These are phyloP conservation scores for Sebastes aleutianus DNA, from an alignment of 2,797 vertebrate genomes.

Conservation along the genomic window DNA sequence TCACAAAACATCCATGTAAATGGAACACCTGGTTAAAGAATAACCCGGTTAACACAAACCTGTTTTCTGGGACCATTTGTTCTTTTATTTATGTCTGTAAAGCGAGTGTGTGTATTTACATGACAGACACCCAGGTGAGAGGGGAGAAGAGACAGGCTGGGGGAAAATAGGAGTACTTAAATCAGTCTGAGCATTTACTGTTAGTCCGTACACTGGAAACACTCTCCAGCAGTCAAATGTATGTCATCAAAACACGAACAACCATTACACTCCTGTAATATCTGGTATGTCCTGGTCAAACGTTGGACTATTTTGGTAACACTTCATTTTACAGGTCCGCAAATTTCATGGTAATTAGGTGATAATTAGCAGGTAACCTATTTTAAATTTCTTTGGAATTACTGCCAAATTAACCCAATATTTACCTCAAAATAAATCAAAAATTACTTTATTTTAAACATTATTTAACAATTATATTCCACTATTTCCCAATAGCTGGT, in stretches of 20 bases:
- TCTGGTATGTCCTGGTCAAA: neutral
- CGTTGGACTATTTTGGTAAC: neutral
- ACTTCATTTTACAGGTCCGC: too few species aligned
- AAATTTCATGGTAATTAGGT: too few species aligned
- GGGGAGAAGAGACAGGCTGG: neutral
- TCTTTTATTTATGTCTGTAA: neutral
- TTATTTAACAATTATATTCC: too few species aligned
- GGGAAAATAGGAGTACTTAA: neutral
- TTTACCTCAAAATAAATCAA: fast-evolving
- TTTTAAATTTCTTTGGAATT: too few species aligned
- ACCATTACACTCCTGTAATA: neutral
- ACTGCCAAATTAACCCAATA: too few species aligned
- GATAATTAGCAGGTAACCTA: too few species aligned
- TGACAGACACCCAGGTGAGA: neutral
- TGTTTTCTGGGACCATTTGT: neutral
- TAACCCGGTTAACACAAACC: neutral
- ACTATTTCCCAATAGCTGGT: too few species aligned
- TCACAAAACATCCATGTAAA: slow-evolving; percentile 7
- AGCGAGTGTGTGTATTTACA: neutral
- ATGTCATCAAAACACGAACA: neutral
- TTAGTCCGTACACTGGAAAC: neutral
- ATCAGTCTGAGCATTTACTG: neutral
- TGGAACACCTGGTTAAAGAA: slow-evolving; percentile 17
- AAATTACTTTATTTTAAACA: too few species aligned
- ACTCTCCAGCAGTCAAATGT: neutral